Evolutionary conservation across 2,888 invertebrate species (phyloP), one percentile per base, ranked within the genome.

Genomic region (Drosophila histrio): DNA sequence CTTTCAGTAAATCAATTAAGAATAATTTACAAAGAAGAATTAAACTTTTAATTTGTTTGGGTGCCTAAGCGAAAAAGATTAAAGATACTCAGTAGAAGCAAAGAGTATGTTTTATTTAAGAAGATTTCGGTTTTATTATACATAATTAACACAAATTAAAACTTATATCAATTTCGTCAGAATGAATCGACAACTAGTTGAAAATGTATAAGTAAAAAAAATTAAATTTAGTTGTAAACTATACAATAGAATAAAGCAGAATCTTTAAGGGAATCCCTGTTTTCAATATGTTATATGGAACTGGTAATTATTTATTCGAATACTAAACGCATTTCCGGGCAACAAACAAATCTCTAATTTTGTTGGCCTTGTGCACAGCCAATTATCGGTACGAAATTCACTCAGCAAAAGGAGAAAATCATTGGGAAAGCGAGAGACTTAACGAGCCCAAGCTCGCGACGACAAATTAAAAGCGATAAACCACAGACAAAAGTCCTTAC

Each of bases 401-500:
- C 15, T 62, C 34, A 63, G 57, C 46, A 36, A 58, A 53, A 22
- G 26, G 17, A 54, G 13, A 68, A 61, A 57, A 47, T 21, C 63
- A 66, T 34, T 60, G 61, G 41, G 46, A 59, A 77, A 57, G 39
- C 30, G 38, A 38, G 34, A 49, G 63, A 38, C 60, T 58, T 63
- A 78, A 74, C 75, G 60, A 77, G 73, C 50, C 56, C 32, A 34
- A 59, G 21, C 53, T 65, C 60, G 73, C 73, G 70, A 59, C 72
- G 72, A 66, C 85, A 88, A 84, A 84, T 84, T 88, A 84, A 87
- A 78, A 73, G 89, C 89, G 65, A 78, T 84, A 84, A 84, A 84
- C 89, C 89, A 73, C 87, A 88, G 83, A 85, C 76, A 72, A 78
- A 78, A 75, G 56, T 83, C 58, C 76, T 58, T 56, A 57, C 83